These are phyloP conservation scores for Myzus persicae DNA, from an alignment of 1,140 invertebrate species.

Conservation along the genomic window DNA sequence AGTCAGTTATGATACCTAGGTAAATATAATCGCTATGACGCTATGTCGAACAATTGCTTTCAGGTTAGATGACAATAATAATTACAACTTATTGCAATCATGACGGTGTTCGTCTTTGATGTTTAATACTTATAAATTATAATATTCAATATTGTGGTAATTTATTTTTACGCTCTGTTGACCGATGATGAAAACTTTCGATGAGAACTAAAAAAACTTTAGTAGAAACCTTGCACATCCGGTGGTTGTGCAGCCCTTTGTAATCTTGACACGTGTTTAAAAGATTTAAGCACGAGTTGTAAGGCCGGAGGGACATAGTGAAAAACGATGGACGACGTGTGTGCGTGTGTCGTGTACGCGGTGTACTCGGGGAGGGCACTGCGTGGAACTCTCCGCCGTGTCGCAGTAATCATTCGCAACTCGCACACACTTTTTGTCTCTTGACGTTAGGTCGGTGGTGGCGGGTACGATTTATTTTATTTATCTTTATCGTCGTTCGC, in stretches of 20 bases:
- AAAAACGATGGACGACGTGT: background rate
- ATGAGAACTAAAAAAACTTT: conserved; percentile 41
- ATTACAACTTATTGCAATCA: background rate
- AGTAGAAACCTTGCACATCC: conserved; percentile 54
- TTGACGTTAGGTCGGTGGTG: background rate
- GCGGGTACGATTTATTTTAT: background rate
- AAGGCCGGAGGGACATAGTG: conserved; percentile 51
- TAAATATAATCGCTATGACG: background rate
- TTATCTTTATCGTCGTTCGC: background rate
- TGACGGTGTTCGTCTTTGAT: background rate
- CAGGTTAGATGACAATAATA: background rate
- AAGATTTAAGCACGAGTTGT: conserved; percentile 43
- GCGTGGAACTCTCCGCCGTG: background rate
- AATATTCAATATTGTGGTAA: background rate
- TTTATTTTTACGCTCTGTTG: background rate
- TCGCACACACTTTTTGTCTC: too few species aligned
- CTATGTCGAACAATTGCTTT: background rate
- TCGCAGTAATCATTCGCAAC: background rate
- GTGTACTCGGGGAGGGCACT: background rate
- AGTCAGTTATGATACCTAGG: background rate
- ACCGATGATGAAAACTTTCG: conserved; percentile 44
- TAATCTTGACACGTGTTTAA: conserved; percentile 55
- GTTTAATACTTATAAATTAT: too few species aligned
- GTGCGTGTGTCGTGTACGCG: background rate
- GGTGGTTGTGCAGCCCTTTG: conserved; percentile 51